phyloP scores from a whole-genome alignment of 1,140 invertebrate genomes.

The Meloidogyne chitwoodi region DNA sequence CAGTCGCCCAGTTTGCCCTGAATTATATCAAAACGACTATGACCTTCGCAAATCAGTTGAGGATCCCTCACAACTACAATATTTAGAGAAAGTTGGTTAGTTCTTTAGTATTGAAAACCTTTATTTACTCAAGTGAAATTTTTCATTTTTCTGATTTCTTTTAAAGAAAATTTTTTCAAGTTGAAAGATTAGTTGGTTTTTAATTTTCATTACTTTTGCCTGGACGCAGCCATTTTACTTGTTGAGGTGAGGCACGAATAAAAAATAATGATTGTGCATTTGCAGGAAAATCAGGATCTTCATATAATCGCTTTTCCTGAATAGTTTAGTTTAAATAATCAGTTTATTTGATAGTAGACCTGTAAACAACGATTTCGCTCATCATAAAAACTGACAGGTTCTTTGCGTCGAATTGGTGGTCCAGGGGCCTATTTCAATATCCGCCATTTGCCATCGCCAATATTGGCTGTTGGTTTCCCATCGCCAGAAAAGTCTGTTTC shows the following conservation, averaged over 20 bases:
- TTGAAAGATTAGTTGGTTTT: too few species aligned
- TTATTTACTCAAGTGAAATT: too few species aligned
- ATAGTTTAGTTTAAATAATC: neutral
- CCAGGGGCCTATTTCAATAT: too few species aligned
- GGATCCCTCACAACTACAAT: slow-evolving; percentile 71
- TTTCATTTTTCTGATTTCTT: too few species aligned
- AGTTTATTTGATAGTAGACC: slow-evolving; percentile 5
- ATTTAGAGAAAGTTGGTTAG: too few species aligned
- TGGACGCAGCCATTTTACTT: slow-evolving; percentile 64
- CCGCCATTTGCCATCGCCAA: too few species aligned
- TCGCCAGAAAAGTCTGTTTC: too few species aligned
- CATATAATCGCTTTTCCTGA: slow-evolving; percentile 61
- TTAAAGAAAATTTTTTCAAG: too few species aligned
- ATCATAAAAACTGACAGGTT: slow-evolving; percentile 58
- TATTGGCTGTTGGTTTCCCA: too few species aligned
- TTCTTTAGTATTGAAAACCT: too few species aligned
- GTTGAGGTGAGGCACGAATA: slow-evolving; percentile 62
- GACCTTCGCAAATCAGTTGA: slow-evolving; percentile 86
- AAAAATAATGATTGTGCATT: slow-evolving; percentile 63
- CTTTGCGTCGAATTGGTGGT: slow-evolving; percentile 31
- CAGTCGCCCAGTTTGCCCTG: slow-evolving; percentile 77
- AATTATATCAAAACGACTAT: slow-evolving; percentile 90
- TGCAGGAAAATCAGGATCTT: slow-evolving; percentile 65
- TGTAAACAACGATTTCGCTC: slow-evolving; percentile 53
- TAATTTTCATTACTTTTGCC: slow-evolving; percentile 25